Percentiles rank a stretch among this genome's conserved stretches.
Evolutionary conservation across 2,113 vertebrate genomes (phyloP).

Genomic region (Terrapene triunguis): DNA sequence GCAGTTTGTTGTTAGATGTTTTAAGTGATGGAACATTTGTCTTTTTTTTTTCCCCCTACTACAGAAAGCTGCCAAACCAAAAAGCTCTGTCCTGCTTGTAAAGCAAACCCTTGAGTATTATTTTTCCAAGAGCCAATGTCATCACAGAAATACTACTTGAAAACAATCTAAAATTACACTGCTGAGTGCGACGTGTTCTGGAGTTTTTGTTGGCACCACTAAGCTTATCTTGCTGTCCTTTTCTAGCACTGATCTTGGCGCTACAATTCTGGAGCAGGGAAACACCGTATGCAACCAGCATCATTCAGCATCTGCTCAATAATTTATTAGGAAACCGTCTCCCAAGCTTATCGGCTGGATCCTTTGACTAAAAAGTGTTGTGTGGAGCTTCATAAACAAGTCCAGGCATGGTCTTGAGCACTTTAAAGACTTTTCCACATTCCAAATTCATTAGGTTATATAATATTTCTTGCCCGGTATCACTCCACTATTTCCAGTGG

Average conservation of each 20-base stretch:
- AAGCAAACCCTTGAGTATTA: constrained; percentile 73
- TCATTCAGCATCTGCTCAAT: constrained; percentile 60
- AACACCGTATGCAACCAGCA: constrained; percentile 58
- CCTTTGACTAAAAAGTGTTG: constrained; percentile 45
- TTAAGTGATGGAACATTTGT: constrained; percentile 52
- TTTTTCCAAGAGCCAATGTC: constrained; percentile 73
- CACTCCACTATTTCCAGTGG: constrained; percentile 22
- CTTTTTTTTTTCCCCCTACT: constrained; percentile 2
- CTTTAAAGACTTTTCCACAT: constrained; percentile 45
- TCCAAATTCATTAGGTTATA: constrained; percentile 31
- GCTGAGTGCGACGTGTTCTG: constrained; percentile 66
- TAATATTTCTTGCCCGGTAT: constrained; percentile 20
- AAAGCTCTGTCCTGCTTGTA: constrained; percentile 74
- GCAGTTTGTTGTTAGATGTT: constrained; percentile 45
- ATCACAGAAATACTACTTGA: constrained; percentile 76
- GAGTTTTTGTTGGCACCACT: constrained; percentile 75
- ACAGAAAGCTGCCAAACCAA: constrained; percentile 70
- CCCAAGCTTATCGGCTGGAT: constrained; percentile 31
- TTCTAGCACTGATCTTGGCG: constrained; percentile 65
- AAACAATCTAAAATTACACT: constrained; percentile 79
- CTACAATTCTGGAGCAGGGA: constrained; percentile 67
- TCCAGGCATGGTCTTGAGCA: constrained; percentile 35
- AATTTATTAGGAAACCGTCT: constrained; percentile 64
- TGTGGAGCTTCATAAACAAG: neutral
- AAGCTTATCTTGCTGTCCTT: constrained; percentile 73